These are phyloP conservation scores for Ormyrus thymus DNA, from an alignment of 2,888 invertebrate species.

Conservation along the genomic window DNA sequence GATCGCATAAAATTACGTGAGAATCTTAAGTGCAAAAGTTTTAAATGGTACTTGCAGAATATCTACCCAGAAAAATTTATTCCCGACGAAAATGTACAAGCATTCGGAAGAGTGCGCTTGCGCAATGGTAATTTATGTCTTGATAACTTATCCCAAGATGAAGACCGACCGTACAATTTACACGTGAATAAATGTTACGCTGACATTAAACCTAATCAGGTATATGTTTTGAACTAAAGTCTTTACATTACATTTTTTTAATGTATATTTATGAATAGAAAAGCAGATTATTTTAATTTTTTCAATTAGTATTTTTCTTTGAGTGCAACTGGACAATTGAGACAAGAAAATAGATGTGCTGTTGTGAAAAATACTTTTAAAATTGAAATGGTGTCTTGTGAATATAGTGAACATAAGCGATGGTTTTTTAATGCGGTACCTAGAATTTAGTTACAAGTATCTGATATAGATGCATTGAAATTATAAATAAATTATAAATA, in stretches of 20 bases:
- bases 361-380: slow-evolving; percentile 72
- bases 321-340: slow-evolving; percentile 82
- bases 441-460: neutral
- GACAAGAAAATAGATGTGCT: slow-evolving; percentile 88
- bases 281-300: slow-evolving; percentile 13
- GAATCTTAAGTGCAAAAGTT: slow-evolving; percentile 89
- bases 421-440: slow-evolving; percentile 63
- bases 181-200: slow-evolving; percentile 86
- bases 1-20: slow-evolving; percentile 86
- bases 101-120: slow-evolving; percentile 84
- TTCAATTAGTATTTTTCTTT: slow-evolving; percentile 81
- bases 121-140: slow-evolving; percentile 80
- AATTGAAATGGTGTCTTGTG: slow-evolving; percentile 76
- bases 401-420: slow-evolving; percentile 64
- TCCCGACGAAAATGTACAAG: slow-evolving; percentile 86
- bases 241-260: slow-evolving; percentile 15
- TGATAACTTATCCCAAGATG: slow-evolving; percentile 85
- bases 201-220: slow-evolving; percentile 80
- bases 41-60: slow-evolving; percentile 94
- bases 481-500: neutral
- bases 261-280: slow-evolving; percentile 7
- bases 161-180: slow-evolving; percentile 81
- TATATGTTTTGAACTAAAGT: slow-evolving; percentile 49
- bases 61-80: slow-evolving; percentile 94
- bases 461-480: neutral